Conservation (phyloP, 1,140 invertebrate species). For the Lordiphosa clarofinis region DNA sequence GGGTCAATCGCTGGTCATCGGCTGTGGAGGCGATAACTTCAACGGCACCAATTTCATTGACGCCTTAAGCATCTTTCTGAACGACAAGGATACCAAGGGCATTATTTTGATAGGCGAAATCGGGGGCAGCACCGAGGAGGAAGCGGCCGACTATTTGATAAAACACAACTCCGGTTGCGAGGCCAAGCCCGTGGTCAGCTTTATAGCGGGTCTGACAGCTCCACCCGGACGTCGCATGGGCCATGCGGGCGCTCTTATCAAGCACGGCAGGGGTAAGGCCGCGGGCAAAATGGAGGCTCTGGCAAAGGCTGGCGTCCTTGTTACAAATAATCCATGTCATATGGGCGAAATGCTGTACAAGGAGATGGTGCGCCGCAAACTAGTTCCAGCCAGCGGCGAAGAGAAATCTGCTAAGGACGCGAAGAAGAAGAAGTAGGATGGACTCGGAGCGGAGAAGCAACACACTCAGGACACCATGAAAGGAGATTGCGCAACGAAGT, state of each 20-base stretch:
- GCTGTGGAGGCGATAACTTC: conserved; percentile 99
- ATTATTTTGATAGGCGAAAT: conserved; percentile 99
- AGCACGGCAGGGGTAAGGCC: conserved; percentile 98
- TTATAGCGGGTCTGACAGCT: conserved; percentile 98
- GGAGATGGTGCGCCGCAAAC: conserved; percentile 82
- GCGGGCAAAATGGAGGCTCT: conserved; percentile 98
- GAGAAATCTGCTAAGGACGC: background rate
- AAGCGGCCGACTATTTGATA: conserved; percentile 95
- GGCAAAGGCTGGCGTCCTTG: conserved; percentile 92
- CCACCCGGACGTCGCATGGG: conserved; percentile 99
- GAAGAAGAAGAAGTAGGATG: background rate
- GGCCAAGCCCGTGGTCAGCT: conserved; percentile 97
- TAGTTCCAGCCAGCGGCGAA: conserved; percentile 16
- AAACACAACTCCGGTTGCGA: conserved; percentile 92
- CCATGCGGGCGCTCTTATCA: conserved; percentile 99
- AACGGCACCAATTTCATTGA: conserved; percentile 99
- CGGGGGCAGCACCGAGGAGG: conserved; percentile 98
- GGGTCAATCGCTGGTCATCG: conserved; percentile 98
- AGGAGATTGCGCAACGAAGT: too few relatives aligned
- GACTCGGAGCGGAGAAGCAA: too few relatives aligned
- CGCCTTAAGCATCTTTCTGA: conserved; percentile 96
- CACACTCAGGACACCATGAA: too few relatives aligned
- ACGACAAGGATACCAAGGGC: conserved; percentile 94
- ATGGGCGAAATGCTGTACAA: conserved; percentile 94
- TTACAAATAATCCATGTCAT: conserved; percentile 95